Evolutionary conservation across 2,888 invertebrate genomes (phyloP).

Genomic region (Ichneumon xanthorius): DNA sequence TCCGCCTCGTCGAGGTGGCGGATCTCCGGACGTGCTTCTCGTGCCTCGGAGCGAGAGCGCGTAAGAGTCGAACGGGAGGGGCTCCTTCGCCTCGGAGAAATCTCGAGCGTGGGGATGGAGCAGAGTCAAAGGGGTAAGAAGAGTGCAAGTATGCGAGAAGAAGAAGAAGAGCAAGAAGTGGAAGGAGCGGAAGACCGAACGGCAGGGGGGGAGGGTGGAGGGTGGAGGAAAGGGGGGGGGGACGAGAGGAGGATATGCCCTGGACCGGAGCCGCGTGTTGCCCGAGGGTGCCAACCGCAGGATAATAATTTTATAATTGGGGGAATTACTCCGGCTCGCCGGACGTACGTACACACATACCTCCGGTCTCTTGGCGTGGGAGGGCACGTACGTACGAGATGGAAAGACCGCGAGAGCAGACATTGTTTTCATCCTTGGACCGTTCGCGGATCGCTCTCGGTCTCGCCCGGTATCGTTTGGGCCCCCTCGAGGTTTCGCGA

Average conservation of each 20-base stretch:
- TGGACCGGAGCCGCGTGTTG: conserved; percentile 80
- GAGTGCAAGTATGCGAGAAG: conserved; percentile 67
- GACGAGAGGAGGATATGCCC: conserved; percentile 62
- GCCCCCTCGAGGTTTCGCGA: conserved; percentile 58
- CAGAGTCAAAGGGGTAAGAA: conserved; percentile 22
- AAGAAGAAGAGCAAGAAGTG: conserved; percentile 54
- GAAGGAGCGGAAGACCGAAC: conserved; percentile 48
- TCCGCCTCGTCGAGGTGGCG: conserved; percentile 16
- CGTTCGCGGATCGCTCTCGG: conserved; percentile 47
- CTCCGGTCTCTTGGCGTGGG: conserved; percentile 79
- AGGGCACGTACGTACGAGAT: conserved; percentile 73
- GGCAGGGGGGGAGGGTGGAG: conserved; percentile 65
- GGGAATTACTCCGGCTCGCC: conserved; percentile 84
- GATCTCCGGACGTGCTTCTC: conserved; percentile 14
- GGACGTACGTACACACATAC: conserved; percentile 73
- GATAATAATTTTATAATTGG: conserved; percentile 85
- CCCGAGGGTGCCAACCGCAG: conserved; percentile 84
- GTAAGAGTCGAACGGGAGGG: conserved; percentile 30
- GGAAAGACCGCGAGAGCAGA: conserved; percentile 64
- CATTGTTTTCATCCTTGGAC: conserved; percentile 81
- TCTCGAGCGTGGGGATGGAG: conserved; percentile 24
- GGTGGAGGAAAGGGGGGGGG: not conserved
- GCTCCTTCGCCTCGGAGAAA: conserved; percentile 1
- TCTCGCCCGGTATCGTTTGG: conserved; percentile 60
- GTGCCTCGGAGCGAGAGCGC: conserved; percentile 19